Evolutionary conservation across 1,140 invertebrate species (phyloP).

Genomic region (Pristionchus pacificus): DNA sequence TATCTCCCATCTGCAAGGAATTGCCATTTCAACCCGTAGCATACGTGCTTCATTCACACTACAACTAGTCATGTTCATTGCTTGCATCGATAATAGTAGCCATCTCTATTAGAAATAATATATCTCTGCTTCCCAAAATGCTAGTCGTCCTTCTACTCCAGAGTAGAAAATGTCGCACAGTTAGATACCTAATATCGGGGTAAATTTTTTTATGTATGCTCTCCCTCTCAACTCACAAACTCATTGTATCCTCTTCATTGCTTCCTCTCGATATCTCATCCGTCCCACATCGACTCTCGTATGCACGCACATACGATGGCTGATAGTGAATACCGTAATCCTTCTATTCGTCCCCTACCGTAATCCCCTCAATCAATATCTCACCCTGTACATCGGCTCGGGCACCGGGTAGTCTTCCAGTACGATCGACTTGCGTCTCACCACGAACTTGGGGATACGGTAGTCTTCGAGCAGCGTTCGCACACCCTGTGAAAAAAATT

Average conservation of each 20-base stretch:
- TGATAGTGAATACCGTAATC: too few relatives aligned
- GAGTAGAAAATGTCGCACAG: too few relatives aligned
- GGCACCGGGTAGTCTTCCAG: conserved; percentile 39
- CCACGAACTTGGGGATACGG: conserved; percentile 39
- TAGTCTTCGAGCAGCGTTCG: conserved; percentile 52
- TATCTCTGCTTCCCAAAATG: too few relatives aligned
- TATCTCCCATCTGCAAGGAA: conserved; percentile 13
- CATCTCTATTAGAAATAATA: too few relatives aligned
- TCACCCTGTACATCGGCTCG: conserved; percentile 40
- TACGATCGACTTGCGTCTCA: conserved; percentile 33
- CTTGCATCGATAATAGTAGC: too few relatives aligned
- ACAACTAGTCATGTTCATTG: too few relatives aligned
- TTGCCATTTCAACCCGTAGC: too few relatives aligned
- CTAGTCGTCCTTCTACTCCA: too few relatives aligned
- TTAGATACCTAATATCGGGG: too few relatives aligned
- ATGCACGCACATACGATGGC: conserved; percentile 41
- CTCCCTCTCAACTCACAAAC: too few relatives aligned
- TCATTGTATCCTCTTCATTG: not conserved
- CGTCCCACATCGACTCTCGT: conserved; percentile 20
- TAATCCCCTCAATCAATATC: not conserved
- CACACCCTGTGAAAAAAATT: conserved; percentile 39
- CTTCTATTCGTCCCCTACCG: conserved; percentile 13
- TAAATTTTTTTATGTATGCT: too few relatives aligned
- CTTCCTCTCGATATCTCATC: conserved; percentile 8
- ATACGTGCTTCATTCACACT: too few relatives aligned